phyloP scores from a whole-genome alignment of 2,113 vertebrate genomes.

The Delphinapterus leucas region DNA sequence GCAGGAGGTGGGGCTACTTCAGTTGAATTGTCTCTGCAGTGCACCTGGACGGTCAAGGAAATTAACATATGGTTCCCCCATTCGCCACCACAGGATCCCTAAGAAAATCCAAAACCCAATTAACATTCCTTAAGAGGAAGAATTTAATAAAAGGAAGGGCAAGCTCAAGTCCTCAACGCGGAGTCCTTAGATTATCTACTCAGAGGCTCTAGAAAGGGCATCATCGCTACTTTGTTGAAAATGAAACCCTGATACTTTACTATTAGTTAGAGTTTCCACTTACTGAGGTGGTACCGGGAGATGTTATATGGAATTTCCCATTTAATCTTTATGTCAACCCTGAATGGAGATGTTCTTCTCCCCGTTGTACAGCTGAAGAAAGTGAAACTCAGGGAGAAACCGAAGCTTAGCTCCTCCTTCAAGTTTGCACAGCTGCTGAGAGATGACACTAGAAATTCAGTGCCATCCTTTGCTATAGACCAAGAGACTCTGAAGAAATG shows the following conservation, averaged over 20 bases:
- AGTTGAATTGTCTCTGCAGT: neutral
- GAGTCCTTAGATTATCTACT: neutral
- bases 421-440: neutral
- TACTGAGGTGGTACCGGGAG: neutral
- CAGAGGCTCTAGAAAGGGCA: neutral
- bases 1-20: neutral
- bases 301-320: neutral
- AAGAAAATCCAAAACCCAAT: neutral
- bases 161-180: neutral
- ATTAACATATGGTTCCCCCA: fast-evolving
- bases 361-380: neutral
- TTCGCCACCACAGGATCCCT: neutral
- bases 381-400: neutral
- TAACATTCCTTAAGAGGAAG: neutral
- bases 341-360: neutral
- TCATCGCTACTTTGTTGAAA: neutral
- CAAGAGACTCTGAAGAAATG: neutral
- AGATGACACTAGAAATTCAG: neutral
- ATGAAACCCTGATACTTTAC: too few relatives aligned
- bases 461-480: neutral
- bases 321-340: neutral
- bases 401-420: neutral
- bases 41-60: fast-evolving
- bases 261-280: neutral
- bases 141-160: neutral